Base-by-base conservation (phyloP, 1,140 invertebrate species). In the Arctopsyche grandis region DNA sequence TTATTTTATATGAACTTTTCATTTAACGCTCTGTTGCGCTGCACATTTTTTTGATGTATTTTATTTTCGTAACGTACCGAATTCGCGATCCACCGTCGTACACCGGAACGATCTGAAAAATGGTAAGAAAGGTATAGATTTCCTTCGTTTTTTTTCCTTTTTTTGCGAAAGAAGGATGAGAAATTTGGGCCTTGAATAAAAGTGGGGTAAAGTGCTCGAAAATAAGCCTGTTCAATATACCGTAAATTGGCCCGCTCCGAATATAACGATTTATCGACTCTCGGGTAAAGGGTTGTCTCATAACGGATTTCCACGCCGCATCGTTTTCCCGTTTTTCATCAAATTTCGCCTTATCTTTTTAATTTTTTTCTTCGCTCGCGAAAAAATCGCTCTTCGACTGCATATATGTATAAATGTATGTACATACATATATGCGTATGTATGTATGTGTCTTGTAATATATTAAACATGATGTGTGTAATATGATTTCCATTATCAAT, bases 1-100 rank as follows among this genome's bases (percentile, higher is more conserved):
- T 66, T 66, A 66, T 66, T 66, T 60, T 66, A n/a, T 66, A 66
- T 29, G 63, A 66, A 66, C 24, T 26, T 66, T 66, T 66, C 24
- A 66, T 66, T 66, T 66, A 24, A 66, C 63, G 63, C 63, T 66
- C 21, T 22, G 63, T 29, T 66, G 63, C 19, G 21, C 12, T 60
- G 58, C 21, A 10, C 63, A 66, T 26, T 24, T 66, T 66, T 66
- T n/a, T 63, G 19, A 63, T 63, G 21, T 19, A 63, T 16, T 63
- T 63, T 63, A 22, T 22, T 63, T 16, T 21, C 16, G 58, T 63
- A n/a, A n/a, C n/a, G 56, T 19, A 38, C 29, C 29, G 7, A 38
- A 38, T 38, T 38, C 29, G 29, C 29, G 29, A 38, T 38, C 29
- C 29, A 38, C 29, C 29, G 29, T 7, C 29, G 29, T 38, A 38